Evolutionary conservation across 1,140 invertebrate genomes (phyloP), one percentile per base, ranked within the genome.

Genomic region (Tetraneura akinire): DNA sequence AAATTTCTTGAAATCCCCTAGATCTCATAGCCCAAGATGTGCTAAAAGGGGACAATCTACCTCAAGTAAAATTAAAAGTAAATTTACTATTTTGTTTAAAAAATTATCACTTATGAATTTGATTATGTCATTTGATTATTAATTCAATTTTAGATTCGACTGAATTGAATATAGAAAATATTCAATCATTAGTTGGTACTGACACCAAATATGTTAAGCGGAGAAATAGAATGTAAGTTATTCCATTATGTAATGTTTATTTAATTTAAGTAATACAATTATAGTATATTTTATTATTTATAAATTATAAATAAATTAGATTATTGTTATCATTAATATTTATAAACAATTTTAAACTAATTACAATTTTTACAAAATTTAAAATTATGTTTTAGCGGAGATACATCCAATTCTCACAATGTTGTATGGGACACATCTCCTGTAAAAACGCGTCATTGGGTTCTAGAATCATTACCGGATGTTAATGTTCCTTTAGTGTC

Each of bases 391-490:
- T 78, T 78, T 9, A 74, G 66, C 23, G 60, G 47, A 14, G 66
- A 57, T 26, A 13, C 14, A n/a, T 14, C 37, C 18, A 55, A 57
- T 47, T 23, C 70, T 0, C 71, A 70, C 13, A 80, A 60, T 14
- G 82, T 82, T 18, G 82, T 80, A 11, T 82, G 82, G 82, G 82
- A 82, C 42, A 82, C 82, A 10, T 81, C 80, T 11, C 82, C 82
- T 21, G 32, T 82, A 16, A 82, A 82, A 49, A 82, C 66, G 11
- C 81, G 80, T 60, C 23, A 55, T 37, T 60, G 64, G 66, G 37
- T 76, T 21, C 26, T 68, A 9, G 66, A 70, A 18, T 60, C 47
- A 14, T 57, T 47, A 47, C 55, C 68, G 42, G 53, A 73, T 23
- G 51, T 57, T 21, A 42, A 45, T 45, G 60, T 32, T 42, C 29